A percentile compares a stretch with the other conserved stretches of the same genome.
Conservation (phyloP, 2,888 invertebrate genomes). For the Acanthoscelides obtectus region DNA sequence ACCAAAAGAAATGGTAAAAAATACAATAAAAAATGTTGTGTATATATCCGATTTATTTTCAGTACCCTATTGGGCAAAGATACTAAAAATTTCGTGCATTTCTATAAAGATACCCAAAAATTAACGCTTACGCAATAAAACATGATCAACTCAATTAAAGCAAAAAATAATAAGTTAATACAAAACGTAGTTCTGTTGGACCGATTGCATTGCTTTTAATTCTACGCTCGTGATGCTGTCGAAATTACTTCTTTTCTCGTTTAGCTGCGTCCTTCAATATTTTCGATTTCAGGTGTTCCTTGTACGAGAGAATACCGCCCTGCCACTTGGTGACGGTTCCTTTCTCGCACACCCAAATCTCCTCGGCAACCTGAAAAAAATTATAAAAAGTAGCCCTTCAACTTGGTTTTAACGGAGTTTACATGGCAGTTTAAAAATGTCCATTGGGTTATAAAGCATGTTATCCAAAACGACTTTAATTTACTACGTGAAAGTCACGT, state of each 20-base stretch:
- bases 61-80: not conserved
- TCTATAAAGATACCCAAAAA: not conserved
- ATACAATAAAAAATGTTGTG: not conserved
- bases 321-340: conserved; percentile 95
- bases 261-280: conserved; percentile 68
- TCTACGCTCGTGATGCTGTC: not conserved
- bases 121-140: not conserved
- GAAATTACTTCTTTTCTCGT: conserved; percentile 30
- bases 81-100: not conserved
- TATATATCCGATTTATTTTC: not conserved
- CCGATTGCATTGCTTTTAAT: not conserved
- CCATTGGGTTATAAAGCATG: not conserved
- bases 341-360: conserved; percentile 99
- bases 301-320: conserved; percentile 93
- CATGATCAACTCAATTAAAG: not conserved
- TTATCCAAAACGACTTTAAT: too few relatives aligned
- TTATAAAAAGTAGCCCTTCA: too few relatives aligned
- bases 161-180: not conserved
- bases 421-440: too few relatives aligned
- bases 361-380: conserved; percentile 85
- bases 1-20: not conserved
- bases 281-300: conserved; percentile 86
- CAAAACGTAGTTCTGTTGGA: not conserved
- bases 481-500: too few relatives aligned
- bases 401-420: too few relatives aligned